Percentiles rank a stretch among this genome's conserved stretches.
These are phyloP conservation scores for Mechanitis mazaeus DNA, from an alignment of 2,888 invertebrate genomes.

Conservation along the genomic window DNA sequence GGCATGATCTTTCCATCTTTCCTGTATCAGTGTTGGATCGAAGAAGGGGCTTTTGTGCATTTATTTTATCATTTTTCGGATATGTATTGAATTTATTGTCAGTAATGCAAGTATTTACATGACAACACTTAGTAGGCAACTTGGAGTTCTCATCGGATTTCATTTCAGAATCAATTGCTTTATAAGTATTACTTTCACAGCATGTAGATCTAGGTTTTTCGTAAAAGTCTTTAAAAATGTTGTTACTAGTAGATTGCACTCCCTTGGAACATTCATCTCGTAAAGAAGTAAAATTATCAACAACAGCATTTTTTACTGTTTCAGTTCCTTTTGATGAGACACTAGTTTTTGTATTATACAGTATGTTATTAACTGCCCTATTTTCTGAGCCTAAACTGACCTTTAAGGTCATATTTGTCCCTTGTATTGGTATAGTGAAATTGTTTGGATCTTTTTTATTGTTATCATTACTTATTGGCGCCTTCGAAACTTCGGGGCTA, in stretches of 20 bases:
- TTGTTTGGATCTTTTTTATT: constrained; percentile 35
- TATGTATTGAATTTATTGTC: constrained; percentile 42
- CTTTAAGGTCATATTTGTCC: constrained; percentile 65
- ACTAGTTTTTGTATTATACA: constrained; percentile 10
- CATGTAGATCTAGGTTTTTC: constrained; percentile 12
- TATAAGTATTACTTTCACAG: constrained; percentile 7
- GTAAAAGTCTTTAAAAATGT: constrained; percentile 30
- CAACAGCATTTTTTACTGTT: constrained; percentile 36
- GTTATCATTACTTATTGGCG: constrained; percentile 12
- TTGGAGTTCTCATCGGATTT: constrained; percentile 15
- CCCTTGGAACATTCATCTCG: constrained; percentile 51
- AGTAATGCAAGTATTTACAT: constrained; percentile 27
- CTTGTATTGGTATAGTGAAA: constrained; percentile 58
- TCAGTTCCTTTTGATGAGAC: constrained; percentile 34
- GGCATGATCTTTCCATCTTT: constrained; percentile 32
- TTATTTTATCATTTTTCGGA: constrained; percentile 41
- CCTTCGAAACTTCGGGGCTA: constrained; percentile 16
- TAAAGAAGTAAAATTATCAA: constrained; percentile 47
- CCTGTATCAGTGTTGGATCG: constrained; percentile 49
- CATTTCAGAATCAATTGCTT: constrained; percentile 21
- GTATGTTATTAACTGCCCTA: constrained; percentile 15
- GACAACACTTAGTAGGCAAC: constrained; percentile 1
- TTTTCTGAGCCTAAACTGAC: constrained; percentile 38
- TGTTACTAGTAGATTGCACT: constrained; percentile 41
- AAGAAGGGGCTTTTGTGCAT: constrained; percentile 41